phyloP scores from a whole-genome alignment of 35 echinoderm and acorn worm genomes.

The Ptychodera flava region DNA sequence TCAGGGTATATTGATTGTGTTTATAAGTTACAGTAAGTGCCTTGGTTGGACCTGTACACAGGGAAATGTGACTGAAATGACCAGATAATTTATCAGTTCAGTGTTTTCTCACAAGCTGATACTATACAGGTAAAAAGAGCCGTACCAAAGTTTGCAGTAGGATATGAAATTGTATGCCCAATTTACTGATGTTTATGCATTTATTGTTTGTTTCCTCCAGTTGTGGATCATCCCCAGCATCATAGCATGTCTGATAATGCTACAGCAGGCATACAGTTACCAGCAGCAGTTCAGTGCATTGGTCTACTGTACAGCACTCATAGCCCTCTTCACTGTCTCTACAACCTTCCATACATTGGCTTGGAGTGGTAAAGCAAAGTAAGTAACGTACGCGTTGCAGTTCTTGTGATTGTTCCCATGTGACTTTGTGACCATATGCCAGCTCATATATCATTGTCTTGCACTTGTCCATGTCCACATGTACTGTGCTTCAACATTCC shows the following conservation, averaged over 20 bases:
- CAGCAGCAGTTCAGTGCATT: slow-evolving; percentile 48
- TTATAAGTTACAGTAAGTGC: no score
- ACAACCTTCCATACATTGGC: slow-evolving; percentile 66
- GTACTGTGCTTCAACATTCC: background rate
- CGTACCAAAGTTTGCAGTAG: no score
- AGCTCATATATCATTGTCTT: no score
- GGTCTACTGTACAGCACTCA: slow-evolving; percentile 52
- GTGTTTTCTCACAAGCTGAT: no score
- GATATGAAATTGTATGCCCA: no score
- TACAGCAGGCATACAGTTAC: slow-evolving; percentile 46
- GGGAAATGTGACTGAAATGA: no score
- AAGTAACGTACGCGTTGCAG: background rate
- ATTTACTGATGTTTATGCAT: no score
- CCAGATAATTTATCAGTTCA: no score
- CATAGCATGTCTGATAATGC: slow-evolving; percentile 28
- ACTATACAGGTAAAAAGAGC: no score
- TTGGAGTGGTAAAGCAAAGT: slow-evolving; percentile 6
- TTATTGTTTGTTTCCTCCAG: slow-evolving; percentile 29
- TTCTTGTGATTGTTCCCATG: background rate
- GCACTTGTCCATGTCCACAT: background rate
- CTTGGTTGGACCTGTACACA: no score
- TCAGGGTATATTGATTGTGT: no score
- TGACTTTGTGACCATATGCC: background rate
- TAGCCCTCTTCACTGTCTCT: slow-evolving; percentile 72
- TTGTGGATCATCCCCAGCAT: slow-evolving; percentile 72